phyloP scores from a whole-genome alignment of 2,888 invertebrate genomes.

The Amaurobius ferox region DNA sequence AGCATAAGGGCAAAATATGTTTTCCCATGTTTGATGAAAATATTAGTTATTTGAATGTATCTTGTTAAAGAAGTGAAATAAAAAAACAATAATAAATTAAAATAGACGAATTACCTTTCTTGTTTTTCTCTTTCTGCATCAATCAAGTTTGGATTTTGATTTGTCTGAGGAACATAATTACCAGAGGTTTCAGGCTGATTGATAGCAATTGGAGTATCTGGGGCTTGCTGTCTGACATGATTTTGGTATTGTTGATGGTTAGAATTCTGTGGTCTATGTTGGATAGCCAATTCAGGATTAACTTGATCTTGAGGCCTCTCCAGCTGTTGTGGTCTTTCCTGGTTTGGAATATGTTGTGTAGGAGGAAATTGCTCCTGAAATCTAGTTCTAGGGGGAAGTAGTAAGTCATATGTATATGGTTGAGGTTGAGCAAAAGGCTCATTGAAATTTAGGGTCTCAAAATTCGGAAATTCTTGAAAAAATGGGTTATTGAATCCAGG shows the following conservation, averaged over 20 bases:
- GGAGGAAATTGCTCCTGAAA: not conserved
- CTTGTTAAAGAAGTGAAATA: too few species aligned
- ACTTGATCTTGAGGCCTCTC: not conserved
- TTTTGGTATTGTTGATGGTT: not conserved
- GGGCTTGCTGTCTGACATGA: not conserved
- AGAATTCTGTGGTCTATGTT: slow-evolving; percentile 5
- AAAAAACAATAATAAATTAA: too few species aligned
- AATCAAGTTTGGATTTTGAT: not conserved
- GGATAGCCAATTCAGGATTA: not conserved
- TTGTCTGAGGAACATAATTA: not conserved
- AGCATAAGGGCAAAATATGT: too few species aligned
- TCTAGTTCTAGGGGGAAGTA: not conserved
- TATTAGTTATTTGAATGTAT: too few species aligned
- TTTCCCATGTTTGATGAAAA: too few species aligned
- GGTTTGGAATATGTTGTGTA: not conserved
- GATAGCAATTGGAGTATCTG: too few species aligned
- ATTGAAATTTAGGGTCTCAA: slow-evolving; percentile 7
- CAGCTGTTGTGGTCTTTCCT: not conserved
- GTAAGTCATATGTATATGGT: not conserved
- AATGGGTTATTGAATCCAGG: slow-evolving; percentile 37
- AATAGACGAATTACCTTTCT: not conserved
- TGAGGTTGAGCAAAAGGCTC: slow-evolving; percentile 20
- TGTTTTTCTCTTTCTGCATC: not conserved
- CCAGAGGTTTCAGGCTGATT: not conserved
- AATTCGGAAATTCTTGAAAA: slow-evolving; percentile 41